Percentiles rank a stretch among this genome's conserved stretches.
These are phyloP conservation scores for Paguma larvata DNA, from an alignment of 2,797 vertebrate genomes.

Conservation along the genomic window DNA sequence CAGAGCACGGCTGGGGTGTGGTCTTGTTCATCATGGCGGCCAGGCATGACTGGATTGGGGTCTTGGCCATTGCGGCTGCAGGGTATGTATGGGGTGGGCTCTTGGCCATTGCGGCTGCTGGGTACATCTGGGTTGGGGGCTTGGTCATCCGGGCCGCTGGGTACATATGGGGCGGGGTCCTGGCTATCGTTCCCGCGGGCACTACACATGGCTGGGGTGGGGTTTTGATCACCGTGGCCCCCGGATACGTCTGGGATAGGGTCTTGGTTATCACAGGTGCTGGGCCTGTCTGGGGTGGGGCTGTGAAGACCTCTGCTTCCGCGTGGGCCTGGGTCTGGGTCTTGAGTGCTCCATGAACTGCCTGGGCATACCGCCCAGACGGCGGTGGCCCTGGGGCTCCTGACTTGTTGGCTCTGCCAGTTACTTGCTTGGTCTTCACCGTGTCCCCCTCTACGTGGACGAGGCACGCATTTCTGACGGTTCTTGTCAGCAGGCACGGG, in stretches of 20 bases:
- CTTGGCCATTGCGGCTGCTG: fast-evolving
- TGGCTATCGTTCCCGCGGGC: not conserved
- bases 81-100: not conserved
- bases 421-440: not conserved
- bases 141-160: not conserved
- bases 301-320: not conserved
- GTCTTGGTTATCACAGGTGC: not conserved
- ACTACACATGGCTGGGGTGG: not conserved
- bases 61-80: fast-evolving
- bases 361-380: not conserved
- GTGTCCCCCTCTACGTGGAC: not conserved
- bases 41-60: not conserved
- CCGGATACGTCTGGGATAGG: not conserved
- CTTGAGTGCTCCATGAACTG: not conserved
- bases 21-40: not conserved
- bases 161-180: no score
- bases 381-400: fast-evolving
- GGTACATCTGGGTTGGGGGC: not conserved
- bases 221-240: fast-evolving
- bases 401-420: not conserved
- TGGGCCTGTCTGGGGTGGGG: not conserved
- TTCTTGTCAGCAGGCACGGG: not conserved
- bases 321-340: not conserved
- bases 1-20: fast-evolving
- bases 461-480: not conserved